These are phyloP conservation scores for Eublepharis macularius DNA, from an alignment of 2,113 vertebrate genomes.

Conservation along the genomic window DNA sequence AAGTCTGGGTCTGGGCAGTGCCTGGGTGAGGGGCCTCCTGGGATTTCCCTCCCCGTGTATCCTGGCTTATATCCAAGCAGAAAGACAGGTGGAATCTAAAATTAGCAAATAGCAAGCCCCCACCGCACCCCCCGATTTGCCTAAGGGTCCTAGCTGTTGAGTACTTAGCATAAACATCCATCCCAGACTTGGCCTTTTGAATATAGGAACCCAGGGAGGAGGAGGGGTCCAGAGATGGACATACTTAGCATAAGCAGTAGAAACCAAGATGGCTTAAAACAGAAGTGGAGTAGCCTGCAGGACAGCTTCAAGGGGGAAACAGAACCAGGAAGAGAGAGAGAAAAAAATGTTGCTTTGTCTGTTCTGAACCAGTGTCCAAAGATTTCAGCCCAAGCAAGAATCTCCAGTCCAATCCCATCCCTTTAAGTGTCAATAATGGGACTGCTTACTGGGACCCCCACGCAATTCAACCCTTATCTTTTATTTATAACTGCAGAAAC, in stretches of 20 bases:
- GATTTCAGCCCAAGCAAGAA: constrained; percentile 28
- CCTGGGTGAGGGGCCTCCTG: too few relatives aligned
- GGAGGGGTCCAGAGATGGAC: too few relatives aligned
- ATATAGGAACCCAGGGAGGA: neutral
- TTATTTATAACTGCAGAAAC: constrained; percentile 97
- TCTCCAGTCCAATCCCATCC: constrained; percentile 31
- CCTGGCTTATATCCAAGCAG: too few relatives aligned
- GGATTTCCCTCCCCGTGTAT: too few relatives aligned
- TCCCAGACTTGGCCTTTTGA: neutral
- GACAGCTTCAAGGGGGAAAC: neutral
- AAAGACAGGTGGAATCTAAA: too few relatives aligned
- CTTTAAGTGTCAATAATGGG: constrained; percentile 92
- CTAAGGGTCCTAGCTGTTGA: neutral
- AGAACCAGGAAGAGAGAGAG: constrained; percentile 16
- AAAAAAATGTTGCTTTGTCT: neutral
- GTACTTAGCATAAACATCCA: neutral
- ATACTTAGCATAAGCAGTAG: neutral
- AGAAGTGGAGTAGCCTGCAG: neutral
- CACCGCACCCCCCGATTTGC: neutral
- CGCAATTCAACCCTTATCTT: constrained; percentile 91
- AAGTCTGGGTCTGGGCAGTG: too few relatives aligned
- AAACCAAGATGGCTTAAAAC: neutral
- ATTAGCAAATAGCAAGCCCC: neutral
- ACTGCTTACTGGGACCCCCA: constrained; percentile 84
- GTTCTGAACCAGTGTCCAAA: neutral